phyloP scores from a whole-genome alignment of 2,888 invertebrate species.

The Drosophila atroscutellata region DNA sequence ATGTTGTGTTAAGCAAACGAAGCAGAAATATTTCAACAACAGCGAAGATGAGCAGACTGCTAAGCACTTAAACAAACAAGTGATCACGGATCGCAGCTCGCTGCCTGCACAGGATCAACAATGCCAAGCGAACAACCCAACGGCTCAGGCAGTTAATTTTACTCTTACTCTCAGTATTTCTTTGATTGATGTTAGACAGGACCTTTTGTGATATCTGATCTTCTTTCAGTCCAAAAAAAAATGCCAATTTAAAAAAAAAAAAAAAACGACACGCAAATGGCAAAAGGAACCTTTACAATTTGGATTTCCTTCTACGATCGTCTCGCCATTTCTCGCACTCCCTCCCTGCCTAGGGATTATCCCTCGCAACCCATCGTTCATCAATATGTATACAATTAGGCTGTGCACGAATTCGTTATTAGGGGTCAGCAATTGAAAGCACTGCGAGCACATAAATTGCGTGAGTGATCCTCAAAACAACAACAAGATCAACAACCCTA shows the following conservation, averaged over 20 bases:
- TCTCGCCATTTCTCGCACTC: slow-evolving; percentile 5
- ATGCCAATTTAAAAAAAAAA: slow-evolving; percentile 68
- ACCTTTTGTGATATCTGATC: slow-evolving; percentile 59
- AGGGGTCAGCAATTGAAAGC: slow-evolving; percentile 75
- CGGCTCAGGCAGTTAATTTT: slow-evolving; percentile 32
- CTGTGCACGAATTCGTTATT: slow-evolving; percentile 77
- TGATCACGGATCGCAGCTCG: slow-evolving; percentile 58
- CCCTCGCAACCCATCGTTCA: slow-evolving; percentile 39
- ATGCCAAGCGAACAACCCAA: slow-evolving; percentile 9
- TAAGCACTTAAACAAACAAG: slow-evolving; percentile 76
- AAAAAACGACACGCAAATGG: slow-evolving; percentile 76
- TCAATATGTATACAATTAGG: slow-evolving; percentile 76
- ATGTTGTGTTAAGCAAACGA: slow-evolving; percentile 75
- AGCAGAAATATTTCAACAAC: slow-evolving; percentile 67
- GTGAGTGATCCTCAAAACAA: slow-evolving; percentile 61
- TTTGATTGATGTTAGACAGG: slow-evolving; percentile 66
- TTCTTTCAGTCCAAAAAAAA: slow-evolving; percentile 46
- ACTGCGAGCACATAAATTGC: slow-evolving; percentile 64
- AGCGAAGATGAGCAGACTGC: slow-evolving; percentile 55
- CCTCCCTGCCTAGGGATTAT: slow-evolving; percentile 36
- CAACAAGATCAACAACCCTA: slow-evolving; percentile 3
- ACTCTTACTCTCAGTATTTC: slow-evolving; percentile 62
- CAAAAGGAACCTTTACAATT: slow-evolving; percentile 31
- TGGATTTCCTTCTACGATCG: slow-evolving; percentile 13
- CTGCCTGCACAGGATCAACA: slow-evolving; percentile 58